Evolutionary conservation across 2,113 vertebrate genomes (phyloP), one percentile per base, ranked within the genome.

Genomic region (Semnornis frantzii): DNA sequence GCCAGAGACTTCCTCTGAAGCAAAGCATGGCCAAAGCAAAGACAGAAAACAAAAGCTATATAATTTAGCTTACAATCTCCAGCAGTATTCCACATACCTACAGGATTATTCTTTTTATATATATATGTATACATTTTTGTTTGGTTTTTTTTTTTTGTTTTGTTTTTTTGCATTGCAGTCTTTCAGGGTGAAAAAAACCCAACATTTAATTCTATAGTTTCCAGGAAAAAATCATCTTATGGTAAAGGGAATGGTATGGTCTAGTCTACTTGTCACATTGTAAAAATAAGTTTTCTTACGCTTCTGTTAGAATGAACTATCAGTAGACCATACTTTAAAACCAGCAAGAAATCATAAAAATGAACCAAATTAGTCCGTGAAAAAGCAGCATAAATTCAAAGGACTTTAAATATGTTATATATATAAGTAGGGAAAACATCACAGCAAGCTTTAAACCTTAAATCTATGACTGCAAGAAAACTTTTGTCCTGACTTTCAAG

Each of bases 41-140:
- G 12, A 44, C 46, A 59, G 48, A 71, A 76, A 94, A 71, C 34
- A 87, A 93, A 95, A 83, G 34, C n/a, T 20, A 84, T 46, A 34
- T 15, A 25, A n/a, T 54, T 73, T 18, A 44, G 39, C 12, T 86
- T 46, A 57, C 70, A 54, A 24, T 39, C 42, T 85, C 85, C 70
- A 84, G 50, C 27, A 77, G 21, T 31, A 73, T 50, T 73, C 50
- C 69, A 50, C 24, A 60, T 52, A 30, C 54, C 27, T 23, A 81
- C 11, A 44, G 15, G 42, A 44, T 46, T 46, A 16, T 27, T 54
- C 23, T 21, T 64, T 64, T 10, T 27, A 17, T 6, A 39, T 11
- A 39, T 39, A 39, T 39, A 39, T 10, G 10, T 37, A 37, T 37
- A 37, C 37, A 37, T 37, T 37, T 37, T 37, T 37, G 37, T n/a